phyloP scores from a whole-genome alignment of 2,797 vertebrate genomes.

The Melanotaenia boesemani region DNA sequence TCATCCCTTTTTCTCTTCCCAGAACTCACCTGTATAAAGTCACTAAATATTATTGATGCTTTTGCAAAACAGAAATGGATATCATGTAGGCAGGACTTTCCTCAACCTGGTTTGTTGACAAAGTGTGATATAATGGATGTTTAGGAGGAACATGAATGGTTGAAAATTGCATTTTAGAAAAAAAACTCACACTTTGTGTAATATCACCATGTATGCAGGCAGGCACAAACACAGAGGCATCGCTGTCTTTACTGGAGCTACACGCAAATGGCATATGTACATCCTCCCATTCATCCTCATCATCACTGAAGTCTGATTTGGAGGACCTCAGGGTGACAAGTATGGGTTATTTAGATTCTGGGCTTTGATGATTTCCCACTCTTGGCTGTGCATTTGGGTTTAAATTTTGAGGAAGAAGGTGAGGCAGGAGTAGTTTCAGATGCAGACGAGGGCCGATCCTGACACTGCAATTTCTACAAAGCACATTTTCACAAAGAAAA shows the following conservation, averaged over 20 bases:
- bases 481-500: conserved; percentile 26
- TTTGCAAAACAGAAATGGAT: too few species aligned
- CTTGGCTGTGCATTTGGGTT: conserved; percentile 54
- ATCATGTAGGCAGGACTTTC: too few species aligned
- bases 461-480: conserved; percentile 81
- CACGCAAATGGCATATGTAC: conserved; percentile 65
- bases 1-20: too few species aligned
- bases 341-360: conserved; percentile 79
- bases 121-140: too few species aligned
- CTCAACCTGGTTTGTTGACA: too few species aligned
- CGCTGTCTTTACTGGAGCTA: conserved; percentile 83
- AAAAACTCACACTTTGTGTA: too few species aligned
- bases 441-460: conserved; percentile 50
- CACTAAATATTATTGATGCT: too few species aligned
- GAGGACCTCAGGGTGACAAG: conserved; percentile 90
- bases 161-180: too few species aligned
- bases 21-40: too few species aligned
- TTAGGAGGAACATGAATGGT: too few species aligned
- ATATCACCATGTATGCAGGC: conserved; percentile 81
- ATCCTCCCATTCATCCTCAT: conserved; percentile 73
- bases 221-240: conserved; percentile 89
- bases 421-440: conserved; percentile 44
- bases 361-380: conserved; percentile 72
- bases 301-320: conserved; percentile 81
- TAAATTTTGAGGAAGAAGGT: conserved; percentile 37